These are phyloP conservation scores for Oenanthe melanoleuca DNA, from an alignment of 2,113 vertebrate species.

Conservation along the genomic window DNA sequence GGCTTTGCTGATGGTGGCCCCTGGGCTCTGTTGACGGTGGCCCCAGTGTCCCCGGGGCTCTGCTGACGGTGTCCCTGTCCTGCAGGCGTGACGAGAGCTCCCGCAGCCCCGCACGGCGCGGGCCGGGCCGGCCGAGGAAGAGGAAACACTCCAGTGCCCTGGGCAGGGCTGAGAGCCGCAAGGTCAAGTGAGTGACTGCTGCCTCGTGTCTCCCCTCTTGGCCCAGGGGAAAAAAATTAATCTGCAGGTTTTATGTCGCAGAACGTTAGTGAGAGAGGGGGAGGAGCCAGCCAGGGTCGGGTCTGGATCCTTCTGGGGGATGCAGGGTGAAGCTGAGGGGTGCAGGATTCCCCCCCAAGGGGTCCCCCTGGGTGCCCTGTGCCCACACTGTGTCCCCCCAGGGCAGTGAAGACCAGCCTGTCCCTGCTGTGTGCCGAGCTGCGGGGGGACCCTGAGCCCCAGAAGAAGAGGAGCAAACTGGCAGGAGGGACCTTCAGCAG, in stretches of 20 bases:
- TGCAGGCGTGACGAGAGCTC: constrained; percentile 92
- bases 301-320: background rate
- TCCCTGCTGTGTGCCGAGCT: constrained; percentile 84
- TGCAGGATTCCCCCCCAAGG: background rate
- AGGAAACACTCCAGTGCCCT: constrained; percentile 79
- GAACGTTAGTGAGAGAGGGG: constrained; percentile 70
- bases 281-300: background rate
- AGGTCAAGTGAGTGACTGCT: constrained; percentile 86
- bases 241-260: constrained; percentile 78
- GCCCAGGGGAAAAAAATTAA: constrained; percentile 57
- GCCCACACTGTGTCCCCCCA: constrained; percentile 57
- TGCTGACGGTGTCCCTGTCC: background rate
- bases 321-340: background rate
- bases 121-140: constrained; percentile 92
- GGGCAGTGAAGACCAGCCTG: constrained; percentile 83
- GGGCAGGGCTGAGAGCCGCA: constrained; percentile 79
- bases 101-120: constrained; percentile 89
- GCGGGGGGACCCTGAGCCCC: constrained; percentile 75
- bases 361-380: background rate
- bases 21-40: background rate
- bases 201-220: background rate
- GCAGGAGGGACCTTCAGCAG: constrained; percentile 77
- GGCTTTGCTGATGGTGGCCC: background rate
- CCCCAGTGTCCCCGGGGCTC: background rate
- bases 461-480: constrained; percentile 86